A percentile compares a stretch with the other conserved stretches of the same genome.
These are phyloP conservation scores for Saguinus midas DNA, from an alignment of 2,113 vertebrate species.

Conservation along the genomic window DNA sequence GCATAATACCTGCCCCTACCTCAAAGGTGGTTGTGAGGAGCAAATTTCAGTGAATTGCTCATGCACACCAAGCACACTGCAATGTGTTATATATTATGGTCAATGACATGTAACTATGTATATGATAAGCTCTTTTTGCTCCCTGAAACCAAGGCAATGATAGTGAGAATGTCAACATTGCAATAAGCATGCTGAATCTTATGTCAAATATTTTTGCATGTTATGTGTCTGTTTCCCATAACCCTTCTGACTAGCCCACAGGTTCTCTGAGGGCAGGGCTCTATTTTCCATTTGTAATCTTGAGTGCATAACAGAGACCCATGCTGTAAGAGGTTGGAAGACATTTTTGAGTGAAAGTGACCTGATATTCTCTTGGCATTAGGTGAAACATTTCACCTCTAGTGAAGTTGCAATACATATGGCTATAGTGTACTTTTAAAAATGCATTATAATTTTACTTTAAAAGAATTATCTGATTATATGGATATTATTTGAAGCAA, in stretches of 20 bases:
- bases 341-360: neutral
- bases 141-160: neutral
- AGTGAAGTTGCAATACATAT: neutral
- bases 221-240: neutral
- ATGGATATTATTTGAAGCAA: neutral
- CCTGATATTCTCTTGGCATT: neutral
- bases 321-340: too few species aligned
- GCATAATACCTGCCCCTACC: fast-evolving
- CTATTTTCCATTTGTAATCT: neutral
- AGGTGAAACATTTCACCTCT: neutral
- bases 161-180: neutral
- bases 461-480: neutral
- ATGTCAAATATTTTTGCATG: neutral
- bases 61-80: too few species aligned
- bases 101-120: neutral
- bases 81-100: too few species aligned
- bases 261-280: neutral
- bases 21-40: neutral
- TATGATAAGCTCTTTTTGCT: neutral
- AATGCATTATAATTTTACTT: neutral
- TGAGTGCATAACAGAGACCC: neutral
- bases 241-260: too few species aligned
- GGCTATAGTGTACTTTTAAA: neutral
- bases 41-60: fast-evolving
- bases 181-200: neutral